Evolutionary conservation across 2,113 vertebrate genomes (phyloP).

Genomic region (Fukomys damarensis): DNA sequence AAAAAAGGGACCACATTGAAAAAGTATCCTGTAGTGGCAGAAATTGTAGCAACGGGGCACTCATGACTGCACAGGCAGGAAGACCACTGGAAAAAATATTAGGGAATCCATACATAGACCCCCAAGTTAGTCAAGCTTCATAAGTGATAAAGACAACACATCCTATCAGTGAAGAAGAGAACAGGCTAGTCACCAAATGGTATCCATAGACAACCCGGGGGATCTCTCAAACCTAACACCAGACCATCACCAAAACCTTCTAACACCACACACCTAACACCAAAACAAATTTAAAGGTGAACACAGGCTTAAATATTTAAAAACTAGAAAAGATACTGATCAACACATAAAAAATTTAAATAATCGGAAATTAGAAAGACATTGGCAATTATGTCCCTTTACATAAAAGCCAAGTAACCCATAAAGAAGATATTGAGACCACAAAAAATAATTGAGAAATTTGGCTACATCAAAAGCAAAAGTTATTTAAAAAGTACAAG

Average conservation of each 20-base stretch:
- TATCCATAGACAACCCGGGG: not conserved
- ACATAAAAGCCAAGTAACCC: not conserved
- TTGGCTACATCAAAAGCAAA: not conserved
- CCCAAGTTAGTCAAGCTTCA: not conserved
- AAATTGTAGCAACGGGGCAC: not conserved
- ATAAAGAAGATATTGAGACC: not conserved
- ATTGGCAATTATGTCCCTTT: not conserved
- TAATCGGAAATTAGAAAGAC: not conserved
- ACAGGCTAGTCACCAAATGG: not conserved
- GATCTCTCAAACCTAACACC: not conserved
- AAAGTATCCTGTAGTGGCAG: not conserved
- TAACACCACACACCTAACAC: not conserved
- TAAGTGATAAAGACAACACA: not conserved
- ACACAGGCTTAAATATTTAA: not conserved
- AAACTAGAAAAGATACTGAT: not conserved
- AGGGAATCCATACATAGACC: not conserved
- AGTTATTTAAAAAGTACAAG: not conserved
- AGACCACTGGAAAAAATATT: not conserved
- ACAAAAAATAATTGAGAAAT: not conserved
- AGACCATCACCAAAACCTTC: not conserved
- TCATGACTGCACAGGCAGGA: not conserved
- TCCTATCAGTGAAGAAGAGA: not conserved
- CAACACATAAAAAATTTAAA: not conserved
- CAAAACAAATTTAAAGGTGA: not conserved
- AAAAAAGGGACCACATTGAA: not conserved